These are phyloP conservation scores for Teleiodes luculella DNA, from an alignment of 2,888 invertebrate genomes.

Conservation along the genomic window DNA sequence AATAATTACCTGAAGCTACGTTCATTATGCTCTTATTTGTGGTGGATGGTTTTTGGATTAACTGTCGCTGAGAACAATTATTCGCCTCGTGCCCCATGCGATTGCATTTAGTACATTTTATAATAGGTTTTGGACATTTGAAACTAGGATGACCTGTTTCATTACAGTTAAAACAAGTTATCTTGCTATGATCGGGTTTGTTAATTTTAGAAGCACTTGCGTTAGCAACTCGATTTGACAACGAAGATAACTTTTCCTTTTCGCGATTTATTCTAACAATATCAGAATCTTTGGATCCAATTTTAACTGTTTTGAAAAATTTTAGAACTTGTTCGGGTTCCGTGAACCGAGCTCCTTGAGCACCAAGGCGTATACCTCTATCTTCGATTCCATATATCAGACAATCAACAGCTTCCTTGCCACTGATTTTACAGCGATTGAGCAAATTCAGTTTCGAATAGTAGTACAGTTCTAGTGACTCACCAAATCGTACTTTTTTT, in stretches of 20 bases:
- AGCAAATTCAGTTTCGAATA: constrained; percentile 26
- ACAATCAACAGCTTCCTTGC: constrained; percentile 27
- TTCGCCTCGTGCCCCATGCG: background rate
- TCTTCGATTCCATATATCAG: constrained; percentile 27
- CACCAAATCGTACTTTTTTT: constrained; percentile 17
- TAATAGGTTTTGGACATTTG: background rate
- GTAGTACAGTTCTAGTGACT: constrained; percentile 26
- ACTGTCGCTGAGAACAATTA: background rate
- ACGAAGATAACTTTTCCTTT: background rate
- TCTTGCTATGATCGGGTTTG: background rate
- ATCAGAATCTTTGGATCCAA: background rate
- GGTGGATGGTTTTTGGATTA: background rate
- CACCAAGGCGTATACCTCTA: constrained; percentile 23
- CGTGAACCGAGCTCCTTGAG: constrained; percentile 9
- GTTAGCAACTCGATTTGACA: background rate
- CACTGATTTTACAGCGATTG: constrained; percentile 25
- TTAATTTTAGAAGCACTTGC: background rate
- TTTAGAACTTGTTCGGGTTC: constrained; percentile 3
- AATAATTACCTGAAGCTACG: background rate
- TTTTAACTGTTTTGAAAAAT: constrained; percentile 7
- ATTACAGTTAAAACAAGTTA: constrained; percentile 1
- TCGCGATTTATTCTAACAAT: background rate
- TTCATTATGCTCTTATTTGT: background rate
- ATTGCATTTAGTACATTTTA: background rate
- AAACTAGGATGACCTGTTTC: background rate